phyloP scores from a whole-genome alignment of 2,113 vertebrate genomes.

The Neogobius melanostomus region DNA sequence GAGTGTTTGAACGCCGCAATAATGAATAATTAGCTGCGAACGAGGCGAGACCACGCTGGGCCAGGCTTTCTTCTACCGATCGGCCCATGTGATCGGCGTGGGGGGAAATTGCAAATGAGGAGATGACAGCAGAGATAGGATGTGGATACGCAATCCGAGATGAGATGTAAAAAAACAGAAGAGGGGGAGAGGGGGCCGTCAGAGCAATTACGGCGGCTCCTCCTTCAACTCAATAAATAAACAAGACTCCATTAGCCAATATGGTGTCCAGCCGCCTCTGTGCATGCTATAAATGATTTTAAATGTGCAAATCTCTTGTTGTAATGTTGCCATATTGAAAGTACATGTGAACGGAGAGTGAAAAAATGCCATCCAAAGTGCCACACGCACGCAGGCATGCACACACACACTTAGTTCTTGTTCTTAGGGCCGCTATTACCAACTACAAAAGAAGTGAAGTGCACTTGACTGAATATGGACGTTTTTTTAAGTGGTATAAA shows the following conservation, averaged over 20 bases:
- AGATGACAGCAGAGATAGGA: slow-evolving; percentile 16
- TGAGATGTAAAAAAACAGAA: slow-evolving; percentile 20
- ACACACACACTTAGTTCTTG: too few relatives aligned
- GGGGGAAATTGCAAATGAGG: slow-evolving; percentile 22
- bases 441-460: too few relatives aligned
- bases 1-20: slow-evolving; percentile 32
- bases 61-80: slow-evolving; percentile 32
- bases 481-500: too few relatives aligned
- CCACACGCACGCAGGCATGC: too few relatives aligned
- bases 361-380: too few relatives aligned
- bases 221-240: slow-evolving; percentile 54
- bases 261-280: slow-evolving; percentile 47
- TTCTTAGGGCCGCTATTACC: too few relatives aligned
- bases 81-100: slow-evolving; percentile 18
- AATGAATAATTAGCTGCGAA: slow-evolving; percentile 43
- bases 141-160: slow-evolving; percentile 29
- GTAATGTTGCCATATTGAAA: too few relatives aligned
- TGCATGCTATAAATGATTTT: slow-evolving; percentile 40
- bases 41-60: slow-evolving; percentile 29
- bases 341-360: too few relatives aligned
- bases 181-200: slow-evolving; percentile 17
- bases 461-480: too few relatives aligned
- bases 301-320: too few relatives aligned
- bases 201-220: slow-evolving; percentile 43
- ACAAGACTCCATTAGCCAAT: slow-evolving; percentile 48